These are phyloP conservation scores for Drosophila bifasciata DNA, from an alignment of 1,140 invertebrate genomes.

Conservation along the genomic window DNA sequence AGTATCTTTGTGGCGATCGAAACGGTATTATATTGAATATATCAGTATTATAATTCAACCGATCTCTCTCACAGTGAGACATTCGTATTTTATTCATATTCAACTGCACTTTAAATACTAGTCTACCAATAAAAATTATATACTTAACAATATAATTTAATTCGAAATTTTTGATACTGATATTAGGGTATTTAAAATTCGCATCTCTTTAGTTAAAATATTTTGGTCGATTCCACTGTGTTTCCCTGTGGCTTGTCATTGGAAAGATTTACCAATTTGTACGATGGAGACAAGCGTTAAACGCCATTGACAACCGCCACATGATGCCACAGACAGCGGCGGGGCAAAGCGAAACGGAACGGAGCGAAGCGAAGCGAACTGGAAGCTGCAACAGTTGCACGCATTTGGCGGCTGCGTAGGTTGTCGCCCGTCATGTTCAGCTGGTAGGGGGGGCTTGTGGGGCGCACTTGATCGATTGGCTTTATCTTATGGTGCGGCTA, in stretches of 20 bases:
- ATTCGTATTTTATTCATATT: too few relatives aligned
- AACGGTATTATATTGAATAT: too few relatives aligned
- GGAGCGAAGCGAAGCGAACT: conserved; percentile 3
- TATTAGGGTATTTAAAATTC: background rate
- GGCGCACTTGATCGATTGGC: conserved; percentile 66
- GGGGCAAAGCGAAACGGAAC: background rate
- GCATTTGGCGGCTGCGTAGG: conserved; percentile 44
- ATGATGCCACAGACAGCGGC: conserved; percentile 10
- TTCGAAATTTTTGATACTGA: too few relatives aligned
- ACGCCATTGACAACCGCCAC: conserved; percentile 36
- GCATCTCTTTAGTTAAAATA: background rate
- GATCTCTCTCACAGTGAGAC: too few relatives aligned
- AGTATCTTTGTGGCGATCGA: too few relatives aligned
- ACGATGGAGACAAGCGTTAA: conserved; percentile 44
- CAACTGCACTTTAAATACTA: too few relatives aligned
- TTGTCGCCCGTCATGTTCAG: conserved; percentile 38
- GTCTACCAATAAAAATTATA: too few relatives aligned
- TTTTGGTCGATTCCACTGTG: background rate
- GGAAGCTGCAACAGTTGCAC: conserved; percentile 22
- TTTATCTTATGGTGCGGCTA: conserved; percentile 66
- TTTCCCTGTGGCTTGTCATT: conserved; percentile 25
- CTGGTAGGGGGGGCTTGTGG: conserved; percentile 23
- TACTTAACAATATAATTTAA: too few relatives aligned
- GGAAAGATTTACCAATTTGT: conserved; percentile 45
- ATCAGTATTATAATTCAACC: too few relatives aligned